A percentile compares a stretch with the other conserved stretches of the same genome.
These are phyloP conservation scores for Conus canariensis DNA, from an alignment of 2,888 invertebrate species.

Conservation along the genomic window DNA sequence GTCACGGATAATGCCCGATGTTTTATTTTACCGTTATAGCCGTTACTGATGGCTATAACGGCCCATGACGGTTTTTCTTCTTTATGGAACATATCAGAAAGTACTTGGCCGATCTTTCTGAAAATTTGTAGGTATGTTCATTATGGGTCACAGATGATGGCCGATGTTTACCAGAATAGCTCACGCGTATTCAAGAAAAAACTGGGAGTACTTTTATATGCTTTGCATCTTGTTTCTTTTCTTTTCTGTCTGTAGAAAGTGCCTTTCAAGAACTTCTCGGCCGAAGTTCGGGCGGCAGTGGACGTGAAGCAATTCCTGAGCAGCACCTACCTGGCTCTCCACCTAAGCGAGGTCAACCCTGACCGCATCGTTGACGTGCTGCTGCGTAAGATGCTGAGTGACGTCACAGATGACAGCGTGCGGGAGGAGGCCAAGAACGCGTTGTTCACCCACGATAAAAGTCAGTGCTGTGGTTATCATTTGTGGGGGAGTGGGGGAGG, in stretches of 20 bases:
- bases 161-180: too few species aligned
- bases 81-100: too few species aligned
- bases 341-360: conserved; percentile 81
- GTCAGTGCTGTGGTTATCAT: conserved; percentile 56
- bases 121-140: too few species aligned
- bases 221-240: not conserved
- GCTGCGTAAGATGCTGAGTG: conserved; percentile 74
- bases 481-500: not conserved
- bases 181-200: too few species aligned
- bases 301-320: conserved; percentile 82
- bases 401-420: conserved; percentile 56
- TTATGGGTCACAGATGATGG: too few species aligned
- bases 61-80: too few species aligned
- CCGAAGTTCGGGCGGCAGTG: conserved; percentile 82
- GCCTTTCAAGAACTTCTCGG: conserved; percentile 83
- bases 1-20: too few species aligned
- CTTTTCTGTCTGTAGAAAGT: conserved; percentile 78
- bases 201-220: not conserved
- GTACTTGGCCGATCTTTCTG: too few species aligned
- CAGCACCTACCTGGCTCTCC: conserved; percentile 81
- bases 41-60: too few species aligned
- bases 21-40: too few species aligned
- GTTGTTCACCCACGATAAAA: conserved; percentile 79
- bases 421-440: conserved; percentile 78
- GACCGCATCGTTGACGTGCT: conserved; percentile 81